phyloP scores from a whole-genome alignment of 2,797 vertebrate species.

The Lepus oiostolus region DNA sequence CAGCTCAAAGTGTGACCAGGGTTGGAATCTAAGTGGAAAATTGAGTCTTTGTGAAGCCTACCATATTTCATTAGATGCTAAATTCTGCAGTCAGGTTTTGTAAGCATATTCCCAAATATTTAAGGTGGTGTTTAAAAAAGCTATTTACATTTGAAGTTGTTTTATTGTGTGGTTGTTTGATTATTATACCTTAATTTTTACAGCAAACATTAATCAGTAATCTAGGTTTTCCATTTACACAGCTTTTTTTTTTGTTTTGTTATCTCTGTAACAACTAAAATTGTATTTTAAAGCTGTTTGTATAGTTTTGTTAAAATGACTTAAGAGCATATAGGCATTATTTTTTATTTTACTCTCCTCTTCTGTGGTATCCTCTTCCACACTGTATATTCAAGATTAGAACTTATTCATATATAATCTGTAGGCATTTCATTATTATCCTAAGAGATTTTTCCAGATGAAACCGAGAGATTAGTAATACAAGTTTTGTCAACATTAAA shows the following conservation, averaged over 20 bases:
- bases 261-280: neutral
- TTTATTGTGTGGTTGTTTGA: neutral
- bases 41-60: neutral
- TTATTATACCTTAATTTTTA: conserved; percentile 33
- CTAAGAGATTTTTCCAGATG: conserved; percentile 12
- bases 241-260: neutral
- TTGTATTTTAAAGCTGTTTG: neutral
- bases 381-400: neutral
- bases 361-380: neutral
- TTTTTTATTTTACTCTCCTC: conserved; percentile 60
- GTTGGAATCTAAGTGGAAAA: neutral
- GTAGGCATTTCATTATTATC: neutral
- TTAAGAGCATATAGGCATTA: conserved; percentile 41
- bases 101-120: neutral
- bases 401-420: neutral
- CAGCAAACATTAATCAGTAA: neutral
- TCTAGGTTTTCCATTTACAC: neutral
- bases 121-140: neutral
- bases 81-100: conserved; percentile 38
- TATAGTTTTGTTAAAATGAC: conserved; percentile 69
- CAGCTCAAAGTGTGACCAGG: neutral
- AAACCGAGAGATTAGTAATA: neutral
- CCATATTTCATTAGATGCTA: neutral
- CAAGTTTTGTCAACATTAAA: neutral
- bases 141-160: neutral